phyloP scores from a whole-genome alignment of 2,113 vertebrate genomes.

The Dolichotis patagonum region DNA sequence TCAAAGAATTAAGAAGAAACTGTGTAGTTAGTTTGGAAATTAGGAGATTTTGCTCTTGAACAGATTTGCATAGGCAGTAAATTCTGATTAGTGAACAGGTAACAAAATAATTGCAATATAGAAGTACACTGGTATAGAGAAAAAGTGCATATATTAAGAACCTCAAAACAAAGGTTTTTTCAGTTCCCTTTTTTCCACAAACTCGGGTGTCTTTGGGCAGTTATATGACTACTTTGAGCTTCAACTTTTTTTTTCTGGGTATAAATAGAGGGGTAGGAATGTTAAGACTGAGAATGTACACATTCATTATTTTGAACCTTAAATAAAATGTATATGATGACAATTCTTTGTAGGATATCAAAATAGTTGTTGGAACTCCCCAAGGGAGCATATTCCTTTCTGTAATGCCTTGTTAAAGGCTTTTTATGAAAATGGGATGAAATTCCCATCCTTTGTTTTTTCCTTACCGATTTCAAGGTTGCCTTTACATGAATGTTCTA shows the following conservation, averaged over 20 bases:
- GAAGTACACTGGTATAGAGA: neutral
- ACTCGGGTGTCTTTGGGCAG: neutral
- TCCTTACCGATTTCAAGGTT: neutral
- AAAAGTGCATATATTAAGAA: neutral
- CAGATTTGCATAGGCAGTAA: neutral
- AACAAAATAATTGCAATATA: neutral
- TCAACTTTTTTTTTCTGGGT: conserved; percentile 20
- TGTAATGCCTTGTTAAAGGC: conserved; percentile 31
- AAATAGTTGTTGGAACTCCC: neutral
- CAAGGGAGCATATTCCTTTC: neutral
- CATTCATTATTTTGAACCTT: conserved; percentile 24
- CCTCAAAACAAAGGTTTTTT: neutral
- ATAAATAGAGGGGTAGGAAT: neutral
- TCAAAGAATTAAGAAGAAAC: conserved; percentile 24
- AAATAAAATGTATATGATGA: conserved; percentile 13
- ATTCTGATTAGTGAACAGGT: neutral
- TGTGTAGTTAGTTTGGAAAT: conserved; percentile 25
- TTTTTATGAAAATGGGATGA: conserved; percentile 51
- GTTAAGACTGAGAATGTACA: neutral
- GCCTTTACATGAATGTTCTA: neutral
- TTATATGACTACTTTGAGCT: conserved; percentile 24
- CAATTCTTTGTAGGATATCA: neutral
- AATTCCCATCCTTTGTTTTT: conserved; percentile 16
- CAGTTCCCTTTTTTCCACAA: neutral
- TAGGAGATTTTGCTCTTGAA: conserved; percentile 43